Conservation (phyloP, 2,113 vertebrate genomes). For the Chaetodon trifascialis region DNA sequence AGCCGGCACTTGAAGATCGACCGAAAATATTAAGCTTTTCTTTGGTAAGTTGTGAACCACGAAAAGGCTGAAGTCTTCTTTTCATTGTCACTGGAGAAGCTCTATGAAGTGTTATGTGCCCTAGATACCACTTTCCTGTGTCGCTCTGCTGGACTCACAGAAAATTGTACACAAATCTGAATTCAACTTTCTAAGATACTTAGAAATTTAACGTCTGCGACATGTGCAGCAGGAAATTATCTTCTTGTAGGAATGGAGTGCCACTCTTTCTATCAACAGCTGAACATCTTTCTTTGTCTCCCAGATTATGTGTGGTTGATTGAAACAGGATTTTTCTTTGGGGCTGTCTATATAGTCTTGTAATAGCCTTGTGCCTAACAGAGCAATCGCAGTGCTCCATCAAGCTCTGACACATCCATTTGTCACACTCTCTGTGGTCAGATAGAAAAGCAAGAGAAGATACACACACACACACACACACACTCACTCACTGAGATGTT, state of each 20-base stretch:
- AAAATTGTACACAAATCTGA: conserved; percentile 30
- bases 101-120: background rate
- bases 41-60: background rate
- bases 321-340: conserved; percentile 81
- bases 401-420: conserved; percentile 82
- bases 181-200: background rate
- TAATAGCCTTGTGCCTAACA: conserved; percentile 80
- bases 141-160: background rate
- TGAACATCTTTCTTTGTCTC: conserved; percentile 71
- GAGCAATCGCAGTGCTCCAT: conserved; percentile 81
- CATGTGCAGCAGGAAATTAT: background rate
- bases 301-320: conserved; percentile 77
- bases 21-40: background rate
- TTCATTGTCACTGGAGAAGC: background rate
- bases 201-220: background rate
- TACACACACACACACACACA: conserved; percentile 34
- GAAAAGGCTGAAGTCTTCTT: background rate
- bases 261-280: conserved; percentile 58
- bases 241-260: conserved; percentile 5
- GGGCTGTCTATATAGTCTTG: conserved; percentile 76
- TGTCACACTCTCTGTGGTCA: conserved; percentile 80
- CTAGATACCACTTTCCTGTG: background rate
- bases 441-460: conserved; percentile 72
- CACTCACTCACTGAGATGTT: conserved; percentile 23
- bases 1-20: background rate